Evolutionary conservation across 2,888 invertebrate genomes (phyloP).

Genomic region (Scelioninae gen. 2): DNA sequence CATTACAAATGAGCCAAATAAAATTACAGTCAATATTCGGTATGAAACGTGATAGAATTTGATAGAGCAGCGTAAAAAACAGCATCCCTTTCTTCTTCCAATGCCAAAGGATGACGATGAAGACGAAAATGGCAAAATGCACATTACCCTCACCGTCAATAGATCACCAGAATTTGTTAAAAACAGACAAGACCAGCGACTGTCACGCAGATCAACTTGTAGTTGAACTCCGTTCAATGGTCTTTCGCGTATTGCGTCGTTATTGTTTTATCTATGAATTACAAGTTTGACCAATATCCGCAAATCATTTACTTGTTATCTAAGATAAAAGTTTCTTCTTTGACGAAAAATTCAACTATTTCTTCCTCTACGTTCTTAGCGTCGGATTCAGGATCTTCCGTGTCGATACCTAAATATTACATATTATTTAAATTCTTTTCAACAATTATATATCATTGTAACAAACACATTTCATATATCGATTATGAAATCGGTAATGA

Average conservation of each 20-base stretch:
- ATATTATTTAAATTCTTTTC: constrained; percentile 11
- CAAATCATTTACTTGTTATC: constrained; percentile 35
- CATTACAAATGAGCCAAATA: too few relatives aligned
- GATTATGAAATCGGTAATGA: too few relatives aligned
- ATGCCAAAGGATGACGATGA: neutral
- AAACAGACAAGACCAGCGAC: neutral
- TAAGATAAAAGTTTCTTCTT: constrained; percentile 82
- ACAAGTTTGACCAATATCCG: neutral
- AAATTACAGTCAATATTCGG: too few relatives aligned
- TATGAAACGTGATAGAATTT: constrained; percentile 46
- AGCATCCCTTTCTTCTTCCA: constrained; percentile 7
- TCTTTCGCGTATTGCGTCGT: constrained; percentile 7
- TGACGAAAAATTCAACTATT: constrained; percentile 97
- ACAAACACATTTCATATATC: too few relatives aligned
- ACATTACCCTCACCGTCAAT: constrained; percentile 7
- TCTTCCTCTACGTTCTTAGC: constrained; percentile 93
- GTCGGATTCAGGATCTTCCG: constrained; percentile 93
- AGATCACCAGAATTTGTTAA: constrained; percentile 22
- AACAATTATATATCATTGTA: too few relatives aligned
- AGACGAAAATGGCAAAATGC: neutral
- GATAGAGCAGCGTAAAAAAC: constrained; percentile 28
- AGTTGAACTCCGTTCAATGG: neutral
- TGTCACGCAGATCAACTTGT: neutral
- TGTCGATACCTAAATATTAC: constrained; percentile 86
- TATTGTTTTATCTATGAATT: constrained; percentile 18